phyloP scores from a whole-genome alignment of 1,140 invertebrate species.

The Coenobita brevimanus region DNA sequence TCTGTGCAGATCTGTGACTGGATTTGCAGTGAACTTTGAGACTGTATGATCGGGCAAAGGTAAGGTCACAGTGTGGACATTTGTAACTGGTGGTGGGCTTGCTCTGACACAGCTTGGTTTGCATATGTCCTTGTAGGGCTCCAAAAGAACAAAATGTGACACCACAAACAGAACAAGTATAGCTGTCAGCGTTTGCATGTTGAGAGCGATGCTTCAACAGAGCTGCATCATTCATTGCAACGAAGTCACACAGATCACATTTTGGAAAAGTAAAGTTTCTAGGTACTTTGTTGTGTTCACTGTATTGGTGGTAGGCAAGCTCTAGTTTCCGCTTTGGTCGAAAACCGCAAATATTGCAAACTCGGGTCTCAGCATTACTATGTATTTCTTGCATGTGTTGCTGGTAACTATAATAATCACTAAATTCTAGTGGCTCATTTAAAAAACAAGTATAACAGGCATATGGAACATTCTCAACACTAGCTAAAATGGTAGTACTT shows the following conservation, averaged over 20 bases:
- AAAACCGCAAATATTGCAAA: conserved; percentile 54
- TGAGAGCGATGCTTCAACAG: conserved; percentile 58
- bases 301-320: conserved; percentile 56
- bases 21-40: conserved; percentile 57
- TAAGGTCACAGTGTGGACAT: conserved; percentile 51
- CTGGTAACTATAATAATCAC: conserved; percentile 52
- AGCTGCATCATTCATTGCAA: conserved; percentile 51
- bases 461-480: conserved; percentile 56
- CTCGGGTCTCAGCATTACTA: conserved; percentile 26
- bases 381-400: conserved; percentile 59
- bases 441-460: conserved; percentile 54
- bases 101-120: conserved; percentile 56
- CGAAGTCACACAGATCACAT: conserved; percentile 61
- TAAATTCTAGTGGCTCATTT: conserved; percentile 56
- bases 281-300: conserved; percentile 46
- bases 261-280: conserved; percentile 57
- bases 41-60: conserved; percentile 57
- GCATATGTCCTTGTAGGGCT: conserved; percentile 56
- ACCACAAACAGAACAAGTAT: conserved; percentile 59
- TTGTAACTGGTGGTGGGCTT: conserved; percentile 51
- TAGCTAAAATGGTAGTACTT: conserved; percentile 42
- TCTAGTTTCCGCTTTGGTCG: conserved; percentile 37
- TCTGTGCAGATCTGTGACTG: conserved; percentile 30
- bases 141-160: conserved; percentile 58
- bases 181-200: conserved; percentile 55